Evolutionary conservation across 2,797 vertebrate species (phyloP).

Genomic region (Pseudochaenichthys georgianus): DNA sequence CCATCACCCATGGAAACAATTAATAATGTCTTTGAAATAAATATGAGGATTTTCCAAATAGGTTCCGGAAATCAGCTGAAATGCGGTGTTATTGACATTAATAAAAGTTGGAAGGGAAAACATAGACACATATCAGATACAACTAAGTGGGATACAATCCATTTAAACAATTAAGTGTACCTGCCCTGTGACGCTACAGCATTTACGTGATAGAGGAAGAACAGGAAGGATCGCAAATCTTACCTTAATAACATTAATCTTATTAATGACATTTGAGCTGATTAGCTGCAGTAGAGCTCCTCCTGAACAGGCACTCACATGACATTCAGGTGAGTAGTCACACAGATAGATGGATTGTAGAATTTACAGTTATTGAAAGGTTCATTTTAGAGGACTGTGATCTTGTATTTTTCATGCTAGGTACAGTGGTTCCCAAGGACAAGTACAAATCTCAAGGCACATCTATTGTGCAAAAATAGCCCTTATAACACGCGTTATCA

Average conservation of each 20-base stretch:
- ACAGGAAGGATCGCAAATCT: conserved; percentile 15
- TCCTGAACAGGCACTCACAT: not conserved
- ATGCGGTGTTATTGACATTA: not conserved
- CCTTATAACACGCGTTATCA: too few relatives aligned
- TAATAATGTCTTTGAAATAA: too few relatives aligned
- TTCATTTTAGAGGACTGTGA: not conserved
- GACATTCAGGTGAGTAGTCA: not conserved
- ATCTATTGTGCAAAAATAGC: too few relatives aligned
- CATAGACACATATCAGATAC: not conserved
- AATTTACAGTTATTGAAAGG: not conserved
- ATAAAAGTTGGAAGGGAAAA: not conserved
- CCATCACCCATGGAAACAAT: too few relatives aligned
- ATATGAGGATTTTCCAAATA: too few relatives aligned
- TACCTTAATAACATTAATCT: conserved; percentile 41
- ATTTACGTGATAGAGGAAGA: not conserved
- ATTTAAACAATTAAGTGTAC: not conserved
- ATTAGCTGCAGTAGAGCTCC: conserved; percentile 1
- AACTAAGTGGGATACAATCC: not conserved
- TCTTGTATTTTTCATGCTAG: not conserved
- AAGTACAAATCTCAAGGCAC: too few relatives aligned
- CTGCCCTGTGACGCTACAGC: not conserved
- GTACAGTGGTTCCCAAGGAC: too few relatives aligned
- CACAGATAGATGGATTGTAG: too few relatives aligned
- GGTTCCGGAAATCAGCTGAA: too few relatives aligned
- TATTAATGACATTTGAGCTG: conserved; percentile 33